Evolutionary conservation across 37 sponge, comb jelly and placozoan genomes (phyloP).

Genomic region (Cladorhizidae sp.): DNA sequence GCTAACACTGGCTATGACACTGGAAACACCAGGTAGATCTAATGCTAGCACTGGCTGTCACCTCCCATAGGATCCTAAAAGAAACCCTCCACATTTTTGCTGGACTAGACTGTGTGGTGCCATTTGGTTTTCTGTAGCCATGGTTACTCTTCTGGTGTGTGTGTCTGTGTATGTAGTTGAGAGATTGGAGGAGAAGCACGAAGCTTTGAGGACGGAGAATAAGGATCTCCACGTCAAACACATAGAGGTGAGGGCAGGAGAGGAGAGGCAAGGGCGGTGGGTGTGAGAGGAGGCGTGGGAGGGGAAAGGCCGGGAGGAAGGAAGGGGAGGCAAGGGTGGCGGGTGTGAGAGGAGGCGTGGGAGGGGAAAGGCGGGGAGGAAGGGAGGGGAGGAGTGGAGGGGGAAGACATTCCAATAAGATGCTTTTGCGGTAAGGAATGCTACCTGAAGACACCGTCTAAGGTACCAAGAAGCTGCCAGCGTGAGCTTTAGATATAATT

Average conservation of each 20-base stretch:
- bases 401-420: too few species aligned
- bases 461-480: too few species aligned
- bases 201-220: slow-evolving; percentile 36
- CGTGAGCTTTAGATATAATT: too few species aligned
- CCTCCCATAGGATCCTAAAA: too few species aligned
- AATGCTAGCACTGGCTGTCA: too few species aligned
- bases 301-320: slow-evolving; percentile 7
- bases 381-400: neutral
- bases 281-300: neutral
- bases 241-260: slow-evolving; percentile 27
- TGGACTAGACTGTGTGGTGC: too few species aligned
- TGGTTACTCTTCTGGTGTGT: neutral
- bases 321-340: neutral
- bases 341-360: neutral
- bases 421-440: too few species aligned
- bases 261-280: neutral
- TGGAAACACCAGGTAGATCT: too few species aligned
- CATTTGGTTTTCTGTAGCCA: slow-evolving; percentile 1
- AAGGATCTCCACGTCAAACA: slow-evolving; percentile 52
- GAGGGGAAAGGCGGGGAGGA: neutral
- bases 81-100: too few species aligned
- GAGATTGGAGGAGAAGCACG: slow-evolving; percentile 38
- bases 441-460: too few species aligned
- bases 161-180: slow-evolving; percentile 25
- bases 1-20: too few species aligned